phyloP scores from a whole-genome alignment of 2,113 vertebrate species.

The Atractosteus spatula region DNA sequence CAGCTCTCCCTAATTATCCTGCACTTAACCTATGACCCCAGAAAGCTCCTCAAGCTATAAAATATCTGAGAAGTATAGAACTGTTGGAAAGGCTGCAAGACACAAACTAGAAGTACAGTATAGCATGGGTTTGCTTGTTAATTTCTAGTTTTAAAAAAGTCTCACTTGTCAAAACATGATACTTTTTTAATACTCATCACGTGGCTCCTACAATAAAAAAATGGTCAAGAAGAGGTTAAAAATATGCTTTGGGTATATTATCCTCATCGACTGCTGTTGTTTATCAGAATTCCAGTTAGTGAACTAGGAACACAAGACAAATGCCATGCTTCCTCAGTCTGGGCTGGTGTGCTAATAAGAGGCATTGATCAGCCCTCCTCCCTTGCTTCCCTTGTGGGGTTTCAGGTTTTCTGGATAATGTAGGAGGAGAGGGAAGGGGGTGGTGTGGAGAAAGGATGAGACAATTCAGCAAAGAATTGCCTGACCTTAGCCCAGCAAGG shows the following conservation, averaged over 20 bases:
- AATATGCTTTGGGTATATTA: constrained; percentile 9
- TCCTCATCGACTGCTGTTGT: neutral
- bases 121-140: too few relatives aligned
- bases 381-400: constrained; percentile 31
- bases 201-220: too few relatives aligned
- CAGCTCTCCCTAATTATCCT: constrained; percentile 13
- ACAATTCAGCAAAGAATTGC: constrained; percentile 3
- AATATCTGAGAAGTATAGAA: too few relatives aligned
- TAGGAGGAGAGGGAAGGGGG: neutral
- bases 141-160: too few relatives aligned
- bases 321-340: constrained; percentile 26
- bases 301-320: constrained; percentile 8
- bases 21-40: constrained; percentile 18
- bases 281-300: constrained; percentile 36
- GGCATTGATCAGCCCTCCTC: constrained; percentile 34
- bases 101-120: too few relatives aligned
- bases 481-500: constrained; percentile 25
- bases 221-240: too few relatives aligned
- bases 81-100: too few relatives aligned
- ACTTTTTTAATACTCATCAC: too few relatives aligned
- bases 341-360: constrained; percentile 27
- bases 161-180: too few relatives aligned
- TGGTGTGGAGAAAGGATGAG: neutral
- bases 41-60: neutral
- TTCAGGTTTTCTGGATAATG: constrained; percentile 50